Evolutionary conservation across 2,113 vertebrate genomes (phyloP), one percentile per base, ranked within the genome.

Genomic region (Nettapus auritus): DNA sequence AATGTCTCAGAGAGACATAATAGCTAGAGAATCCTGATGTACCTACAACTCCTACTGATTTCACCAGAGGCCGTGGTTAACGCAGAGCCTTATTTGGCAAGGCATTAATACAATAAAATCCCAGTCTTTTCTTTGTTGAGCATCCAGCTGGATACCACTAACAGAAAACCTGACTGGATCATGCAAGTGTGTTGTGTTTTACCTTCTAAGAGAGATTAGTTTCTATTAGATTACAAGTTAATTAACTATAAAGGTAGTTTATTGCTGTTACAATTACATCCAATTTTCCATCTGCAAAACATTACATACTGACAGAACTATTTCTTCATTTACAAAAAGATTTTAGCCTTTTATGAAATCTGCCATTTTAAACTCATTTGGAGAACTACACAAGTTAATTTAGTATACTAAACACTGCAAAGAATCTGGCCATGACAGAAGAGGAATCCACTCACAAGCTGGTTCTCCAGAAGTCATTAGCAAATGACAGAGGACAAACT

Each of bases 341-440:
- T 86, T 93, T 38, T 82, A 81, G 50, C 21, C 57, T 71, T 88
- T 93, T 88, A 75, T 86, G 48, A 88, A 86, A 75, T 71, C 56
- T 81, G 26, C 73, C 4, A 64, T 88, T 91, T 76, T 20, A 68
- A 91, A 64, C 11, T 75, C 8, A 56, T 95, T 86, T 46, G 3
- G 52, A 94, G 52, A 93, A 46, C 50, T 74, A 88, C 59, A 73
- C 44, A 81, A 77, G 86, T 88, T 86, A 81, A 84, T 81, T 86
- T 73, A 78, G 40, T 40, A 64, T 21, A 83, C 33, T 70, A 56
- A 91, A 77, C 36, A 50, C 50, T 57, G 28, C 62, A 68, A 75
- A 57, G 42, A 57, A 89, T 46, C 80, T 78, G 29, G 52, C 73
- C 44, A 28, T 81, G 52, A 81, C 86, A 64, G 48, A 90, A 64